Percentiles rank a stretch among this genome's conserved stretches.
Evolutionary conservation across 2,888 invertebrate genomes (phyloP).

Genomic region (Andrena marginata): DNA sequence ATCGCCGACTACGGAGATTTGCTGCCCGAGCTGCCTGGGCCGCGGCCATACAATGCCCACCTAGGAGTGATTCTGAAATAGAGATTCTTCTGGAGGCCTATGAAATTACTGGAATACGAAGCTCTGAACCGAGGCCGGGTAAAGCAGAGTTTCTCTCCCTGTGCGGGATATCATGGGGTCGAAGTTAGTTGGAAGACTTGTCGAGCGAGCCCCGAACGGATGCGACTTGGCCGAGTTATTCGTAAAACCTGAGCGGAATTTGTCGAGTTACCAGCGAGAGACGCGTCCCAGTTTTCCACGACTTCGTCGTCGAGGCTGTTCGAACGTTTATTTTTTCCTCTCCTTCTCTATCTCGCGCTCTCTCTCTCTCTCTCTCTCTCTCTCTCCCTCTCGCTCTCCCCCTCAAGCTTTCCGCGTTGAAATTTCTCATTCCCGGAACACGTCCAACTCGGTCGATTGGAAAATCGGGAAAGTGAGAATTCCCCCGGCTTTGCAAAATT

Average conservation of each 20-base stretch:
- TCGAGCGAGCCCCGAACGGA: slow-evolving; percentile 32
- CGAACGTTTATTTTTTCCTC: slow-evolving; percentile 27
- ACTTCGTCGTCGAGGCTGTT: slow-evolving; percentile 16
- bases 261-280: slow-evolving; percentile 21
- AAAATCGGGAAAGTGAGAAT: slow-evolving; percentile 5
- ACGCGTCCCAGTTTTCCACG: slow-evolving; percentile 37
- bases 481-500: not conserved
- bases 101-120: slow-evolving; percentile 54
- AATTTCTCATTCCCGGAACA: slow-evolving; percentile 6
- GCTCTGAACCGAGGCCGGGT: slow-evolving; percentile 28
- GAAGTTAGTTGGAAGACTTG: slow-evolving; percentile 43
- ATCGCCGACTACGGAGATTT: slow-evolving; percentile 59
- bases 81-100: slow-evolving; percentile 41
- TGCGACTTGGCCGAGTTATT: slow-evolving; percentile 43
- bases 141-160: slow-evolving; percentile 33
- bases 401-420: not conserved
- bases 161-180: slow-evolving; percentile 37
- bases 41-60: not conserved
- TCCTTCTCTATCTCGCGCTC: too few species aligned
- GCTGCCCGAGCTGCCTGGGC: slow-evolving; percentile 10
- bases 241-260: slow-evolving; percentile 53
- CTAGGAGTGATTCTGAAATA: slow-evolving; percentile 6
- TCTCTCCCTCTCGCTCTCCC: not conserved
- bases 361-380: not conserved
- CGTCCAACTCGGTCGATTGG: slow-evolving; percentile 15